Base-by-base conservation (phyloP, 2,113 vertebrate genomes). In the Ursus arctos region DNA sequence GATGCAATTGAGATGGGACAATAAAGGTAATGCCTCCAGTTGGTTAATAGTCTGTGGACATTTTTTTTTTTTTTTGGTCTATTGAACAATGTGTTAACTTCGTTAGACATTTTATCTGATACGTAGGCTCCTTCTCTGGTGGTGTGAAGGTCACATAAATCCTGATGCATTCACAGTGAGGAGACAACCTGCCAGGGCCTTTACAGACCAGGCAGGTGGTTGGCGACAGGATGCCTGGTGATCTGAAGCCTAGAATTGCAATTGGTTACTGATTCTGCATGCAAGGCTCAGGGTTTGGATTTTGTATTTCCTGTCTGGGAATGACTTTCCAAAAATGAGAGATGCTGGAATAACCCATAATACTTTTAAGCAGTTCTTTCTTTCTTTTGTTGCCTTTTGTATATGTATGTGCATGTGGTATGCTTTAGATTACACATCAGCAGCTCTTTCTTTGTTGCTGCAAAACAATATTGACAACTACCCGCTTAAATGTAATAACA, bases 71-170 rank as follows among this genome's bases (percentile, higher is more conserved):
- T 40, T 40, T 40, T 91, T n/a, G n/a, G 31, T 43, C 74, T 79
- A 11, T 83, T 91, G 61, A 95, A 65, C 47, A 83, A 19, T 57
- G 47, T 80, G 76, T 95, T 96, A 74, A 55, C 80, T 95, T 90
- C 36, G 51, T 77, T 72, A 71, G 67, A 72, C 49, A 31, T 96
- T 87, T 53, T 84, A 67, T 95, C 47, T 89, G 76, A 87, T 22
- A 26, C 69, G 26, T 71, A 82, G 53, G 22, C 69, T 53, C 13
- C 33, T 91, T 91, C 57, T 77, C 55, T 89, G 47, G 61, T 94
- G 94, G 72, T 90, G 36, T 74, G 40, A 96, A 95, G 92, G 85
- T 93, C 81, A 79, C 80, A 16, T 76, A 97, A 96, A 93, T 93
- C 65, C 80, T 88, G 61, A 81, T n/a, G 6, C 2, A 31, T 89